Evolutionary conservation across 2,797 vertebrate genomes (phyloP).

Genomic region (Botia kubotai): DNA sequence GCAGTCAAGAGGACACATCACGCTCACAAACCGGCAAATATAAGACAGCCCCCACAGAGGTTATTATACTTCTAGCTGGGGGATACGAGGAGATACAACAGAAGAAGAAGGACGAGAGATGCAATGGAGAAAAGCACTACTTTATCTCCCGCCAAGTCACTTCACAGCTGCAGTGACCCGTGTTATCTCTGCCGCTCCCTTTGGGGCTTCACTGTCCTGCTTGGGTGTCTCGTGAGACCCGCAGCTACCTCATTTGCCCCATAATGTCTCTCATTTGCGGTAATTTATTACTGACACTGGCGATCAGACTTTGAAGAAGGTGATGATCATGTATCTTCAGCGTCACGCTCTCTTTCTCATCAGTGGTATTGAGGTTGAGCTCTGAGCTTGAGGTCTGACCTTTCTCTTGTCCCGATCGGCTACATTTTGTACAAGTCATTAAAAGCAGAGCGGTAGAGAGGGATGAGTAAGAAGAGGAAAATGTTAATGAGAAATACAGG

Average conservation of each 20-base stretch:
- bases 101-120: conserved; percentile 41
- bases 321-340: conserved; percentile 12
- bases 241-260: conserved; percentile 14
- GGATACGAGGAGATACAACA: conserved; percentile 42
- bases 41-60: conserved; percentile 65
- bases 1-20: conserved; percentile 53
- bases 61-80: conserved; percentile 64
- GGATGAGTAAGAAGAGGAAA: background rate
- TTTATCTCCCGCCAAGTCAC: conserved; percentile 52
- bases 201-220: conserved; percentile 45
- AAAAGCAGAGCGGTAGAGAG: conserved; percentile 17
- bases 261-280: background rate
- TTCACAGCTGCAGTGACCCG: conserved; percentile 53
- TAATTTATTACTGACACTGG: conserved; percentile 24
- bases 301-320: background rate
- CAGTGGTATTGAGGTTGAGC: background rate
- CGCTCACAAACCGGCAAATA: conserved; percentile 50
- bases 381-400: conserved; percentile 27
- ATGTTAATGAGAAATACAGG: conserved; percentile 16
- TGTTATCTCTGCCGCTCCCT: conserved; percentile 56
- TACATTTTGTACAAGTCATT: conserved; percentile 41
- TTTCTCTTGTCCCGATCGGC: conserved; percentile 29
- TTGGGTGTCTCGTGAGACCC: conserved; percentile 31
- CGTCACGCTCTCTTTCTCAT: background rate
- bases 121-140: conserved; percentile 37